Evolutionary conservation across 1,140 invertebrate genomes (phyloP).

Genomic region (Laodelphax striatellus): DNA sequence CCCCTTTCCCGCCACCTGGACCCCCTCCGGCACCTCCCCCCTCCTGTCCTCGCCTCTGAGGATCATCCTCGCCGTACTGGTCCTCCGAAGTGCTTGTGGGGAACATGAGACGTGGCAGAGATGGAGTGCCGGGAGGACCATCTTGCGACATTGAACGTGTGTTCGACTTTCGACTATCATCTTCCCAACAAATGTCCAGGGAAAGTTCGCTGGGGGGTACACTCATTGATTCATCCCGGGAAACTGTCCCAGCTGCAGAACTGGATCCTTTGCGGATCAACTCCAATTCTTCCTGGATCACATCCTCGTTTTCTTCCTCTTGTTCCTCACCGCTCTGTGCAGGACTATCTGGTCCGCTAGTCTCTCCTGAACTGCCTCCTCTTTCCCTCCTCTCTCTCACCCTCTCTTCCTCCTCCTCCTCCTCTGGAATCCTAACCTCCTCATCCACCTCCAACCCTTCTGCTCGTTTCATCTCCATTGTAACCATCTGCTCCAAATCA

Average conservation of each 20-base stretch:
- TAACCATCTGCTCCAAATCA: conserved; percentile 9
- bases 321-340: conserved; percentile 56
- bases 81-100: conserved; percentile 15
- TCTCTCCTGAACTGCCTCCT: conserved; percentile 58
- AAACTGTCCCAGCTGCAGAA: conserved; percentile 28
- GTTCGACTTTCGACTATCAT: conserved; percentile 17
- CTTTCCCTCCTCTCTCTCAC: conserved; percentile 25
- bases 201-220: conserved; percentile 33
- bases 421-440: conserved; percentile 33
- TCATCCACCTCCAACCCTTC: conserved; percentile 6
- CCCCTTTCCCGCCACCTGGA: conserved; percentile 32
- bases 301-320: conserved; percentile 38
- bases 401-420: conserved; percentile 27
- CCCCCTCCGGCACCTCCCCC: conserved; percentile 24
- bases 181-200: conserved; percentile 29
- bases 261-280: conserved; percentile 16
- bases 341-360: conserved; percentile 75
- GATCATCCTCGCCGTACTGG: neutral
- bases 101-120: conserved; percentile 43
- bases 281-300: conserved; percentile 20
- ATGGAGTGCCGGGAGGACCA: conserved; percentile 26
- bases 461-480: conserved; percentile 23
- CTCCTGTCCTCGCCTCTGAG: neutral
- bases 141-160: neutral
- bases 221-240: conserved; percentile 34